Conservation (phyloP, 2,113 vertebrate genomes). For the Laticauda colubrina region DNA sequence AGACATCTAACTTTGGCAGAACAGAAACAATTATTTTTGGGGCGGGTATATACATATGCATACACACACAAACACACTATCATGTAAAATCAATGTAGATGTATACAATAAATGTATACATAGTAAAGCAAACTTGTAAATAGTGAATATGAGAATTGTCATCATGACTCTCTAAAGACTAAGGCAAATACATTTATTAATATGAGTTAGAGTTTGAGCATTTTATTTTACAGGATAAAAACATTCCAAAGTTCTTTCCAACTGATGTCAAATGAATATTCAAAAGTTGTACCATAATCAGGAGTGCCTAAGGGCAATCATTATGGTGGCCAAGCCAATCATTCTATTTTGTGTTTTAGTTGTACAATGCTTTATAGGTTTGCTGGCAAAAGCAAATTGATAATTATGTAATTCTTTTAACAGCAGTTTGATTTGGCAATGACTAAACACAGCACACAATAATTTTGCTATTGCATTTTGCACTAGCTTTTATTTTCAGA, state of each 20-base stretch:
- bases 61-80: background rate
- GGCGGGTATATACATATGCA: background rate
- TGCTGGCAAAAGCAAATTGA: background rate
- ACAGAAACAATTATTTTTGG: background rate
- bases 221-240: background rate
- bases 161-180: background rate
- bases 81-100: background rate
- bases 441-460: background rate
- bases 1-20: background rate
- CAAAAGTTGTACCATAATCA: background rate
- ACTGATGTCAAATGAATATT: background rate
- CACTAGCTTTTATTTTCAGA: background rate
- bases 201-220: background rate
- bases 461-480: background rate
- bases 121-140: background rate
- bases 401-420: background rate
- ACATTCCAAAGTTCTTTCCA: background rate
- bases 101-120: background rate
- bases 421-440: background rate
- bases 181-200: background rate
- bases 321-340: background rate
- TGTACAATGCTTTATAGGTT: background rate
- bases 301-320: background rate
- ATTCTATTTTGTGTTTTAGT: background rate
- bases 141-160: background rate